A percentile compares a stretch with the other conserved stretches of the same genome.
Evolutionary conservation across 1,140 invertebrate species (phyloP).

Genomic region (Heliothis virescens): DNA sequence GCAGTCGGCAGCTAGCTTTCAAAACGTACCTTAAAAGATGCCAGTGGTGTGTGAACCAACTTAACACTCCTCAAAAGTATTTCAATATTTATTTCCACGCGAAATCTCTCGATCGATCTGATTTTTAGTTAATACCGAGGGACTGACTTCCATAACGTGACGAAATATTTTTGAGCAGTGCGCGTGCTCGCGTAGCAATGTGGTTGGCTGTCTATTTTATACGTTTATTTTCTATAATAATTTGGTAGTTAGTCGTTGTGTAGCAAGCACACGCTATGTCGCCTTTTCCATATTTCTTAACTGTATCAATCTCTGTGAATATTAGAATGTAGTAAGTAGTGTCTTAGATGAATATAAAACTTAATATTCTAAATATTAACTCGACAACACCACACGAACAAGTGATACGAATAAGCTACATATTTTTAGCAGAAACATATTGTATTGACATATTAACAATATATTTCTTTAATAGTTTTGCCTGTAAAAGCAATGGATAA

Average conservation of each 20-base stretch:
- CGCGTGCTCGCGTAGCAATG: conserved; percentile 58
- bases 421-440: conserved; percentile 75
- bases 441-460: conserved; percentile 68
- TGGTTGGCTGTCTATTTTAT: conserved; percentile 69
- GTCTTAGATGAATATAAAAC: conserved; percentile 79
- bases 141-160: conserved; percentile 46
- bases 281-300: conserved; percentile 78
- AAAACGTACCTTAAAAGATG: no score
- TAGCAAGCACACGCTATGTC: conserved; percentile 78
- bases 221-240: conserved; percentile 54
- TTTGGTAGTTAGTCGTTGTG: conserved; percentile 63
- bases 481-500: conserved; percentile 77
- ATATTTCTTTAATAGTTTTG: conserved; percentile 79
- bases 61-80: conserved; percentile 54
- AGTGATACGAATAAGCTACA: conserved; percentile 84
- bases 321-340: conserved; percentile 83
- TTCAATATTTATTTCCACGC: conserved; percentile 34
- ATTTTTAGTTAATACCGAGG: conserved; percentile 54
- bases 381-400: conserved; percentile 83
- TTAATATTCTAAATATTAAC: conserved; percentile 84
- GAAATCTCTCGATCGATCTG: conserved; percentile 63
- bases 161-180: conserved; percentile 56
- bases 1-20: no score
- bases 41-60: conserved; percentile 6
- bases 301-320: conserved; percentile 84